These are phyloP conservation scores for Labia minor DNA, from an alignment of 2,888 invertebrate species.

Conservation along the genomic window DNA sequence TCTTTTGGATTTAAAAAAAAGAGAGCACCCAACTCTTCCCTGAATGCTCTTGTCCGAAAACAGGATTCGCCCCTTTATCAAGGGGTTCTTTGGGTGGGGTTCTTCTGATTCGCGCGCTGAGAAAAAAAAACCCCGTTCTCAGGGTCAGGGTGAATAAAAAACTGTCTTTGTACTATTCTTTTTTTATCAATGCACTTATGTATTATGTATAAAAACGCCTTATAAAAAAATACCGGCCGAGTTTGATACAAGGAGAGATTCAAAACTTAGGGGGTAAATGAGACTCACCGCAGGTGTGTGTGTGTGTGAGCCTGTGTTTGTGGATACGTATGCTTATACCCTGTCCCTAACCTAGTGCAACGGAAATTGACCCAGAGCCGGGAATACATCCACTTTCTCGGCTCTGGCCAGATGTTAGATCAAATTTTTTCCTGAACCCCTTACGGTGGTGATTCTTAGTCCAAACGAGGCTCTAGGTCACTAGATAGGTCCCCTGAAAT, in stretches of 20 bases:
- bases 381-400: background rate
- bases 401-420: constrained; percentile 2
- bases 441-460: background rate
- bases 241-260: background rate
- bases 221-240: background rate
- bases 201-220: constrained; percentile 7
- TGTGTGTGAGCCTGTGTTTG: background rate
- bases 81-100: background rate
- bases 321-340: background rate
- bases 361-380: constrained; percentile 13
- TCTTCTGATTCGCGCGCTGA: background rate
- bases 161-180: constrained; percentile 13
- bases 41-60: background rate
- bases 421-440: background rate
- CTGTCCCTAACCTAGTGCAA: constrained; percentile 3
- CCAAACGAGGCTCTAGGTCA: background rate
- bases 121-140: background rate
- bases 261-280: background rate
- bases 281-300: background rate
- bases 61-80: background rate
- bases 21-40: background rate
- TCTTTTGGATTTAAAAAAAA: background rate
- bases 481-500: background rate
- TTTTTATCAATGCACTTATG: constrained; percentile 7
- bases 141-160: background rate